Evolutionary conservation across 2,113 vertebrate genomes (phyloP).

Genomic region (Prinia subflava): DNA sequence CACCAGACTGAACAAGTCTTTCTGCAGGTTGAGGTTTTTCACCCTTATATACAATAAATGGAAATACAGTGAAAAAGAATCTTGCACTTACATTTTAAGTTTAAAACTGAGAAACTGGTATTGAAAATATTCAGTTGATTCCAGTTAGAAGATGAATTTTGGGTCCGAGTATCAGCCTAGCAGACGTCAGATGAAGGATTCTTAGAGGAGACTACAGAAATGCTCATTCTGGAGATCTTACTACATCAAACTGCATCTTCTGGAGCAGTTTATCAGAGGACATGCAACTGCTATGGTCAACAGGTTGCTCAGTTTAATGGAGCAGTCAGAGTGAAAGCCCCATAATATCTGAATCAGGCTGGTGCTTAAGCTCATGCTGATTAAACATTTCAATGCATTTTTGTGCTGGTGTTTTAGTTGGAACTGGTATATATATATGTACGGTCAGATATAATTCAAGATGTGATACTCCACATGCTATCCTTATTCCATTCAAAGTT

Average conservation of each 20-base stretch:
- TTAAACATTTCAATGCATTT: not conserved
- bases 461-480: not conserved
- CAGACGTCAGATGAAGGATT: not conserved
- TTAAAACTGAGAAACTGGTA: not conserved
- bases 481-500: not conserved
- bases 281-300: not conserved
- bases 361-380: not conserved
- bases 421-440: not conserved
- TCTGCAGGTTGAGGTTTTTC: not conserved
- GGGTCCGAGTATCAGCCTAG: not conserved
- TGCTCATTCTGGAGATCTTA: not conserved
- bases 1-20: not conserved
- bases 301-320: not conserved
- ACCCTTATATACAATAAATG: not conserved
- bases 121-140: not conserved
- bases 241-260: not conserved
- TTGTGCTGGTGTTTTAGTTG: not conserved
- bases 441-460: not conserved
- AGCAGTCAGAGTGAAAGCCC: not conserved
- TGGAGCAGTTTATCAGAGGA: not conserved
- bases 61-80: not conserved
- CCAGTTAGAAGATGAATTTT: not conserved
- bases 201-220: not conserved
- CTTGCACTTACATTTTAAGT: not conserved
- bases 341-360: not conserved